phyloP scores from a whole-genome alignment of 2,797 vertebrate genomes.

The Pseudochirops corinnae region DNA sequence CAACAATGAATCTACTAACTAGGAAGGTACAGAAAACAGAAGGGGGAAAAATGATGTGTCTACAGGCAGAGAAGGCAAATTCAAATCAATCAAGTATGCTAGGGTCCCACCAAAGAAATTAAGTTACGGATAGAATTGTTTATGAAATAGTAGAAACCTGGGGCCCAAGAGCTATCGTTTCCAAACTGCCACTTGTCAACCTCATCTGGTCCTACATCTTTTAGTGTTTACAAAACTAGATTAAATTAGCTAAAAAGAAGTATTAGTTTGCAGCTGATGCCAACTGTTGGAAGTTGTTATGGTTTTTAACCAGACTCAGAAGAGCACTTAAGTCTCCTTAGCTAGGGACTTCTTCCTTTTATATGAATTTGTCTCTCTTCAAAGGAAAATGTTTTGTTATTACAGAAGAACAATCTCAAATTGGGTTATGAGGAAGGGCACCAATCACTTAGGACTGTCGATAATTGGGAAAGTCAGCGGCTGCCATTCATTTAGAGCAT shows the following conservation, averaged over 20 bases:
- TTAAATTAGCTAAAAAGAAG: constrained; percentile 23
- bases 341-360: constrained; percentile 30
- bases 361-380: not conserved
- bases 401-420: constrained; percentile 38
- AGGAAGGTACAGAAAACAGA: constrained; percentile 75
- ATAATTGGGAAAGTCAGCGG: constrained; percentile 36
- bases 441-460: not conserved
- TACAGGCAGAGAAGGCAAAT: constrained; percentile 70
- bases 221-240: constrained; percentile 38
- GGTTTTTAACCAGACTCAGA: constrained; percentile 15
- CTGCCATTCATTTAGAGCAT: not conserved
- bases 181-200: constrained; percentile 47
- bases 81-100: constrained; percentile 54
- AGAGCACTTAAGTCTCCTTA: constrained; percentile 17
- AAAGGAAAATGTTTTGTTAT: constrained; percentile 33
- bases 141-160: constrained; percentile 16
- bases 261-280: constrained; percentile 3
- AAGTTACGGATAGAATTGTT: not conserved
- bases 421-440: constrained; percentile 7
- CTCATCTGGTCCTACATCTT: not conserved
- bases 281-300: constrained; percentile 14
- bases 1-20: constrained; percentile 81
- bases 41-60: constrained; percentile 46
- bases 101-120: constrained; percentile 60
- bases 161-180: constrained; percentile 22